Conservation (phyloP, 2,113 vertebrate genomes). For the Ciconia boyciana region DNA sequence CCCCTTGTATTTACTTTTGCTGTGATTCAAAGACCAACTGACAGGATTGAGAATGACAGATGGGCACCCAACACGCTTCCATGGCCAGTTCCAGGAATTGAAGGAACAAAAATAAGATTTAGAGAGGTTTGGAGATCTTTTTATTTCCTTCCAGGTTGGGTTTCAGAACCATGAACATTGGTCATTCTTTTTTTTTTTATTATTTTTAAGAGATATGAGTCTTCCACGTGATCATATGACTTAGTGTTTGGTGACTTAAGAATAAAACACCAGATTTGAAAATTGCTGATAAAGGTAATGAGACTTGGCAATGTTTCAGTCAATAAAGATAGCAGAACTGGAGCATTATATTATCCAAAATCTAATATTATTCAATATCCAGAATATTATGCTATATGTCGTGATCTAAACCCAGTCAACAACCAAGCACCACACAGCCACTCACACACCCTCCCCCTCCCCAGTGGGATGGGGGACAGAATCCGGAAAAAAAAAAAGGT, state of each 20-base stretch:
- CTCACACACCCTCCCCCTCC: too few relatives aligned
- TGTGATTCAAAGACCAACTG: not conserved
- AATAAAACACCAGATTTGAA: not conserved
- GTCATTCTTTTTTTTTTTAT: not conserved
- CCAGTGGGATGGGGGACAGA: too few relatives aligned
- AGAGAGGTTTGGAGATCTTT: not conserved
- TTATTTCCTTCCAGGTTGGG: not conserved
- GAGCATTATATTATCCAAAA: not conserved
- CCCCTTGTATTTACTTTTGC: not conserved
- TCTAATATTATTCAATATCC: not conserved
- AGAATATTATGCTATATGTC: not conserved
- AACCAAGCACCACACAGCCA: too few relatives aligned
- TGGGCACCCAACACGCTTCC: not conserved
- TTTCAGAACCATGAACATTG: not conserved
- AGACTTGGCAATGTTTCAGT: not conserved
- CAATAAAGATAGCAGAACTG: not conserved
- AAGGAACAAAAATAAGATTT: not conserved
- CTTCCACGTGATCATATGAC: not conserved
- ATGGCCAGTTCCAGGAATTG: not conserved
- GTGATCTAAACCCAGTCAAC: too few relatives aligned
- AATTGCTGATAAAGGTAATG: not conserved
- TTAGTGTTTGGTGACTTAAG: not conserved
- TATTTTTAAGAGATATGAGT: not conserved
- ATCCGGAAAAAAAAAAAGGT: too few relatives aligned
- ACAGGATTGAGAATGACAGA: not conserved